A percentile compares a stretch with the other conserved stretches of the same genome.
Conservation (phyloP, 2,888 invertebrate genomes). For the Epirrita christyi region DNA sequence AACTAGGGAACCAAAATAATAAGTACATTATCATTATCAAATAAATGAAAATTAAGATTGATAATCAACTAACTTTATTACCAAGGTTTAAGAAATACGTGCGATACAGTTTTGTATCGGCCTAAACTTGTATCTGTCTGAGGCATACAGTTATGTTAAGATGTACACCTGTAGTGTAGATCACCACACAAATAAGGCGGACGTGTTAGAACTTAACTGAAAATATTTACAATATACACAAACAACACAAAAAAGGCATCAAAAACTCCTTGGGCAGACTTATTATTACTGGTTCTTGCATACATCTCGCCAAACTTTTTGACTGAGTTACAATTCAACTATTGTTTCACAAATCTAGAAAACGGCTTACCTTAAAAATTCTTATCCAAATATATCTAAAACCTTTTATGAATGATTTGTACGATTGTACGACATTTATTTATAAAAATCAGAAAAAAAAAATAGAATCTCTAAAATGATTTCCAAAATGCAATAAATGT, state of each 20-base stretch:
- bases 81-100: conserved; percentile 3
- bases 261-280: conserved; percentile 56
- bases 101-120: conserved; percentile 40
- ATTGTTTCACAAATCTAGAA: too few relatives aligned
- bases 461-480: too few relatives aligned
- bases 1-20: conserved; percentile 77
- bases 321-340: too few relatives aligned
- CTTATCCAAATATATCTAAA: too few relatives aligned
- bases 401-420: too few relatives aligned
- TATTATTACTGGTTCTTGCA: conserved; percentile 75
- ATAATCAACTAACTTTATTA: conserved; percentile 29
- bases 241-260: conserved; percentile 65
- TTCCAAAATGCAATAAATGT: too few relatives aligned
- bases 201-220: conserved; percentile 64
- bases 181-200: conserved; percentile 78
- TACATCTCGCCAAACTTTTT: too few relatives aligned
- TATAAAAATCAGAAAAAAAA: too few relatives aligned
- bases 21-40: conserved; percentile 64
- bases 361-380: too few relatives aligned
- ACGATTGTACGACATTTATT: too few relatives aligned
- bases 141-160: conserved; percentile 36
- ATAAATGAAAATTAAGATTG: conserved; percentile 48
- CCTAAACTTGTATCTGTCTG: conserved; percentile 38
- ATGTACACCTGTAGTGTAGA: conserved; percentile 39
- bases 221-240: conserved; percentile 82